Evolutionary conservation across 2,797 vertebrate genomes (phyloP), one percentile per base, ranked within the genome.

Genomic region (Hydrolagus colliei): DNA sequence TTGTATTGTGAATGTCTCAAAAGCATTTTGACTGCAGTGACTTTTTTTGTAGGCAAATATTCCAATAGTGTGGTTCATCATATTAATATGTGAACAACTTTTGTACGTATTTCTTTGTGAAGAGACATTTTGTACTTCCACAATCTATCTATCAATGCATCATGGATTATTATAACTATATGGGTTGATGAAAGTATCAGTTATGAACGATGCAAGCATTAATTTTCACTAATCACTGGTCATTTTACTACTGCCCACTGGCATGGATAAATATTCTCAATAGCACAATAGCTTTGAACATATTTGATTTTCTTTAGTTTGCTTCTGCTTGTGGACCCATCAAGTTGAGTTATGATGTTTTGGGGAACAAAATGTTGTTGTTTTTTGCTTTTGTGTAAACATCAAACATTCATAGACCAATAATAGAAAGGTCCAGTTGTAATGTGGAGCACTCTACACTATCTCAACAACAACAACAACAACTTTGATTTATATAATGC

Each of bases 231-330:
- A 1, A 22, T 32, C 72, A 73, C 72, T 12, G 13, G 4, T 4
- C 72, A 35, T 52, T 52, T 52, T 52, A 52, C 41, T 52, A 52
- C 41, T 52, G 41, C 41, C 6, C 41, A 52, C 41, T 6, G 41
- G 6, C 6, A 52, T 3, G 6, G 41, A 6, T 13, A 12, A 13
- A 35, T 35, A 13, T 8, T 4, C 27, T 10, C 72, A 73, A 32
- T 13, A 27, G 72, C 22, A 32, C 61, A 63, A 61, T 79, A 20
- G 5, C n/a, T 79, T 7, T 41, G 14, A 61, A 59, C 9, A 79
- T 79, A 22, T n/a, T 79, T 63, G 10, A 63, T 79, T 79, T 79
- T 78, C 22, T 79, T 79, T 63, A 61, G n/a, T 63, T 79, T 27
- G 14, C 12, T n/a, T 79, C 14, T 63, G 22, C 3, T 27, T 79